Percentiles rank a stretch among this genome's conserved stretches.
phyloP scores from a whole-genome alignment of 2,113 vertebrate species.

The Cololabis saira region DNA sequence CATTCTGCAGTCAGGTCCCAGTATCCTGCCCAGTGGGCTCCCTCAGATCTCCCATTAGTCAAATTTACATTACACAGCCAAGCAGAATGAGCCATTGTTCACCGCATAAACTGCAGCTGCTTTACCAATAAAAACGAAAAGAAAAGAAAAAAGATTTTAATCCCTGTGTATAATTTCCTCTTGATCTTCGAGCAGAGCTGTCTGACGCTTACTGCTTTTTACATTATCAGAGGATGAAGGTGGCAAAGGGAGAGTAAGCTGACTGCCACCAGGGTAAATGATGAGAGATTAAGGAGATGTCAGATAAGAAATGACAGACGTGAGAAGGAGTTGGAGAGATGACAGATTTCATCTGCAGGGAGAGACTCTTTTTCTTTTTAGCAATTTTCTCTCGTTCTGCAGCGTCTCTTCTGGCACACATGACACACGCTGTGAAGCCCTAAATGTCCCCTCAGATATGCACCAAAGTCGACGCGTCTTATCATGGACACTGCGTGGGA shows the following conservation, averaged over 20 bases:
- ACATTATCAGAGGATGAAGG: slow-evolving; percentile 16
- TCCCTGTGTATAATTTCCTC: slow-evolving; percentile 4
- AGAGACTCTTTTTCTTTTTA: slow-evolving; percentile 14
- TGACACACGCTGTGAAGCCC: slow-evolving; percentile 30
- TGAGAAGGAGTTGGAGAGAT: slow-evolving; percentile 10
- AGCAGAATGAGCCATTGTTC: slow-evolving; percentile 8
- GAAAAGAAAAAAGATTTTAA: slow-evolving; percentile 28
- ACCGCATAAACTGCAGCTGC: slow-evolving; percentile 15
- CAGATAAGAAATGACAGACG: slow-evolving; percentile 1
- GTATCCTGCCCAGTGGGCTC: slow-evolving; percentile 33
- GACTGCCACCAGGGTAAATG: slow-evolving; percentile 15
- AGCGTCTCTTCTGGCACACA: slow-evolving; percentile 21
- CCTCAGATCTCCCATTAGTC: slow-evolving; percentile 56
- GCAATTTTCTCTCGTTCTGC: background rate
- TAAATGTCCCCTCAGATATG: slow-evolving; percentile 42
- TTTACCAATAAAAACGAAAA: background rate
- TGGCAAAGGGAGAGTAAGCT: slow-evolving; percentile 8
- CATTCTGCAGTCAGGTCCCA: slow-evolving; percentile 29
- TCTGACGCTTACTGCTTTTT: slow-evolving; percentile 17
- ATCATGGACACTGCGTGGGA: slow-evolving; percentile 35
- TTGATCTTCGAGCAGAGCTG: slow-evolving; percentile 20
- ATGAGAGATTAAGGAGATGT: slow-evolving; percentile 14
- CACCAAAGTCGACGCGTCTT: slow-evolving; percentile 19
- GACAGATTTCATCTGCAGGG: slow-evolving; percentile 18
- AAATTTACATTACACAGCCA: slow-evolving; percentile 48